Percentiles rank a stretch among this genome's conserved stretches.
Conservation (phyloP, 2,113 vertebrate species). For the Bos indicus region DNA sequence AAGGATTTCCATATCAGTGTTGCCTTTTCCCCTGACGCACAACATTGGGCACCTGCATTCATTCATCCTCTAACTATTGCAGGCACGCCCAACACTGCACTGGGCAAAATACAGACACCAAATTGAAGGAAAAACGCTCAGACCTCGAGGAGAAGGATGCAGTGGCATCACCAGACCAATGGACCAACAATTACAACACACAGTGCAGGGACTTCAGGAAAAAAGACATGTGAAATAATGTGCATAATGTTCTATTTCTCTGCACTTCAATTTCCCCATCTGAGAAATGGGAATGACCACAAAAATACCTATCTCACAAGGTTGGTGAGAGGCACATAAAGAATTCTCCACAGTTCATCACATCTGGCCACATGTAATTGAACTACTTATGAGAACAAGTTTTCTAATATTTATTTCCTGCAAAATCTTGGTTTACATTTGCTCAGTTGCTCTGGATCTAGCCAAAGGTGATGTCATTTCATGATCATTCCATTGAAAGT, state of each 20-base stretch:
- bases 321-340: not conserved
- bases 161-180: not conserved
- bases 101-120: not conserved
- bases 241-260: not conserved
- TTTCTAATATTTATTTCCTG: not conserved
- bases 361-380: not conserved
- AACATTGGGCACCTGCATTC: too few relatives aligned
- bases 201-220: fast-evolving
- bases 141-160: not conserved
- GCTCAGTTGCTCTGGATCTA: not conserved
- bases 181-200: fast-evolving
- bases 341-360: not conserved
- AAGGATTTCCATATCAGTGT: not conserved
- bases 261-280: not conserved
- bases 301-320: not conserved
- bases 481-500: not conserved
- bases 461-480: not conserved
- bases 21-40: not conserved
- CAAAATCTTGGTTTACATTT: not conserved
- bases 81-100: not conserved
- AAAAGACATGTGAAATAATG: not conserved
- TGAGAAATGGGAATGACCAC: not conserved
- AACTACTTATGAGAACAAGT: not conserved
- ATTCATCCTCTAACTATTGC: not conserved
- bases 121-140: not conserved